Evolutionary conservation across 2,113 vertebrate species (phyloP).

Genomic region (Lophotis ruficrista): DNA sequence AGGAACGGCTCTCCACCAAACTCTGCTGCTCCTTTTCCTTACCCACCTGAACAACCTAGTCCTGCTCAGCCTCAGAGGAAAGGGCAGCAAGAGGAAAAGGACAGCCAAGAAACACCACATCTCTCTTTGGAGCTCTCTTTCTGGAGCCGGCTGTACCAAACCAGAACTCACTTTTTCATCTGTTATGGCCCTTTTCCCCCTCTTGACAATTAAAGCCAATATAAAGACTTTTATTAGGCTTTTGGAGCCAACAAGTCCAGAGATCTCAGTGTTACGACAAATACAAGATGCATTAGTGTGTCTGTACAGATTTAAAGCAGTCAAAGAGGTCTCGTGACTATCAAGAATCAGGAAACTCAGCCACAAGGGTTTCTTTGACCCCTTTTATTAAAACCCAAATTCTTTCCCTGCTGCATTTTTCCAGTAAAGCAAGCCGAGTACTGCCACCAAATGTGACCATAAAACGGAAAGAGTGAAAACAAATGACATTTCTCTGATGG

Average conservation of each 20-base stretch:
- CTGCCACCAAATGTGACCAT: background rate
- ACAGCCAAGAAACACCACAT: background rate
- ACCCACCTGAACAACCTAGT: background rate
- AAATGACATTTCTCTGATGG: background rate
- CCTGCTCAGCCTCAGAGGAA: background rate
- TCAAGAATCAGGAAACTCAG: conserved; percentile 22
- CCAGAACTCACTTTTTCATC: background rate
- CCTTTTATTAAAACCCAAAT: conserved; percentile 21
- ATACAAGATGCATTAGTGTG: conserved; percentile 39
- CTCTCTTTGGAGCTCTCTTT: background rate
- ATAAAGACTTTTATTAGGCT: conserved; percentile 42
- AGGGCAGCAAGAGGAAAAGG: background rate
- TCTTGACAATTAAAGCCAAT: conserved; percentile 18
- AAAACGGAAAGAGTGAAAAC: conserved; percentile 19
- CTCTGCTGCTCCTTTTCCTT: background rate
- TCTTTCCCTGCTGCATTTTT: conserved; percentile 27
- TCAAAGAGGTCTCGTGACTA: background rate
- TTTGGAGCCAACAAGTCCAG: conserved; percentile 50
- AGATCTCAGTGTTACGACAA: background rate
- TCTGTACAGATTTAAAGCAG: conserved; percentile 9
- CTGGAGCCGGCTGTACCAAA: background rate
- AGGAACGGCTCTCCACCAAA: accelerated
- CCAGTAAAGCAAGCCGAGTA: conserved; percentile 6
- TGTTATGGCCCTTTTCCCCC: background rate
- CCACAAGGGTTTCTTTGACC: conserved; percentile 34